Evolutionary conservation across 2,888 invertebrate species (phyloP).

Genomic region (Cephalotes varians): DNA sequence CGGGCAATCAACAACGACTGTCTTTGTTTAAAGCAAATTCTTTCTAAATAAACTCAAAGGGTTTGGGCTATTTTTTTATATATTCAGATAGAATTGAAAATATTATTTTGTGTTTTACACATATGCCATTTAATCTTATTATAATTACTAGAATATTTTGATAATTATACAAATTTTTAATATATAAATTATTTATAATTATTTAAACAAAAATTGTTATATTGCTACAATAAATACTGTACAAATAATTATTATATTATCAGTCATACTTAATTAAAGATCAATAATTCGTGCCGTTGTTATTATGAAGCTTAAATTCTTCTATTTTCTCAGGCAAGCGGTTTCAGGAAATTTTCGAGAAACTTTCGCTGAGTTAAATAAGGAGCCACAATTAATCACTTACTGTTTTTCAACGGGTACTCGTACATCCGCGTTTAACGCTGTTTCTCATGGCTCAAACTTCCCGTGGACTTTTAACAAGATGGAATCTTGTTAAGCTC

Average conservation of each 20-base stretch:
- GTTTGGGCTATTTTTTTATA: background rate
- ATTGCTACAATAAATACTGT: background rate
- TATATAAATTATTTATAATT: background rate
- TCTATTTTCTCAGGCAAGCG: slow-evolving; percentile 39
- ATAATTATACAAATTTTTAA: background rate
- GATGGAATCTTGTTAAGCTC: slow-evolving; percentile 75
- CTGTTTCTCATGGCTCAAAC: slow-evolving; percentile 71
- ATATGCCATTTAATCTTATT: background rate
- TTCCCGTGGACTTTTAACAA: slow-evolving; percentile 75
- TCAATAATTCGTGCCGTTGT: slow-evolving; percentile 29
- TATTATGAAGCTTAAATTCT: slow-evolving; percentile 42
- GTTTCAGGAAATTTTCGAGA: slow-evolving; percentile 65
- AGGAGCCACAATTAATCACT: slow-evolving; percentile 75
- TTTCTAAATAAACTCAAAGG: slow-evolving; percentile 16
- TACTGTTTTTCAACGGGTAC: slow-evolving; percentile 70
- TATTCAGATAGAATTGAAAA: background rate
- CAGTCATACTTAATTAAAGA: slow-evolving; percentile 25
- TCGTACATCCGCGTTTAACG: slow-evolving; percentile 70
- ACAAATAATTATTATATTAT: slow-evolving; percentile 2
- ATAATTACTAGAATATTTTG: background rate
- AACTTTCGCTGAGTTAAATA: slow-evolving; percentile 71
- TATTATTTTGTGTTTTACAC: background rate
- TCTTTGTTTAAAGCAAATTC: slow-evolving; percentile 74
- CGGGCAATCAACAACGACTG: slow-evolving; percentile 65
- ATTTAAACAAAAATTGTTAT: background rate